Conservation (phyloP, 2,888 invertebrate genomes). For the Cetonia aurata region DNA sequence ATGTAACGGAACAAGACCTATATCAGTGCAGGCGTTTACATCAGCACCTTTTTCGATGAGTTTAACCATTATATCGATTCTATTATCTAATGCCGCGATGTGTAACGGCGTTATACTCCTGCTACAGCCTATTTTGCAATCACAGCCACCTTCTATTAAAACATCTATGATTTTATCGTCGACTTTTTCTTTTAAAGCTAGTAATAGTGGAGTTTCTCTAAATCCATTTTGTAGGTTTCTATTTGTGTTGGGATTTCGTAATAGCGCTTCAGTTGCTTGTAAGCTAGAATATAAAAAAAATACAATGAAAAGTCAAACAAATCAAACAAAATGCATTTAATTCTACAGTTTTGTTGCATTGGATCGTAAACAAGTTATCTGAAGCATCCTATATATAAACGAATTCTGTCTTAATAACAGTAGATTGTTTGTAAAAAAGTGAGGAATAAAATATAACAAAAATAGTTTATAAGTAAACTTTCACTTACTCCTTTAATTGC, state of each 20-base stretch:
- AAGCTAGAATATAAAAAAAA: constrained; percentile 4
- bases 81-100: constrained; percentile 20
- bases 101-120: constrained; percentile 25
- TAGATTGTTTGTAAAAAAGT: too few relatives aligned
- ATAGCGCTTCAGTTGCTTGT: background rate
- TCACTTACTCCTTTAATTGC: constrained; percentile 10
- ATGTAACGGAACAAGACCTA: constrained; percentile 21
- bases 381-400: too few relatives aligned
- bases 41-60: constrained; percentile 17
- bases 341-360: too few relatives aligned
- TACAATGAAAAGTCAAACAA: background rate
- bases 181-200: constrained; percentile 24
- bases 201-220: constrained; percentile 17
- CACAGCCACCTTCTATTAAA: constrained; percentile 4
- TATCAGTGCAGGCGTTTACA: constrained; percentile 16
- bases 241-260: background rate
- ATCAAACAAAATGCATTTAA: too few relatives aligned
- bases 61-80: constrained; percentile 1
- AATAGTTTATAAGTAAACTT: background rate
- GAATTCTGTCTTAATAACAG: too few relatives aligned
- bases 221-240: constrained; percentile 6
- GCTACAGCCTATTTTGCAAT: constrained; percentile 1
- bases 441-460: too few relatives aligned
- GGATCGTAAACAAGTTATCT: too few relatives aligned
- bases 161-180: background rate